phyloP scores from a whole-genome alignment of 2,888 invertebrate genomes.

The Argyra leucocephala region DNA sequence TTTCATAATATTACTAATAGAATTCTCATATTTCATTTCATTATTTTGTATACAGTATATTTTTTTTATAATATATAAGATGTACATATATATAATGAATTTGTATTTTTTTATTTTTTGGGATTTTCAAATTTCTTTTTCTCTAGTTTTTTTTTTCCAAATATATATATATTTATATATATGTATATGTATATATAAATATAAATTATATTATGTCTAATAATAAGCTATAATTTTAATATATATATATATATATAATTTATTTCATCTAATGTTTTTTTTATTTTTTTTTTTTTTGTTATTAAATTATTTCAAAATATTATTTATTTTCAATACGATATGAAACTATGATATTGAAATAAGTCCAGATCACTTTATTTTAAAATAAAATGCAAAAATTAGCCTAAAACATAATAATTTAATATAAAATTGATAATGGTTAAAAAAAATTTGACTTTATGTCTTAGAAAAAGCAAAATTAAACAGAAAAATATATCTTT shows the following conservation, averaged over 20 bases:
- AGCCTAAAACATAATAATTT: too few species aligned
- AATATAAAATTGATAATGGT: too few species aligned
- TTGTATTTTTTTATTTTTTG: neutral
- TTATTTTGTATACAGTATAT: too few species aligned
- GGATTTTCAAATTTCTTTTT: slow-evolving; percentile 12
- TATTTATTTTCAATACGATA: slow-evolving; percentile 42
- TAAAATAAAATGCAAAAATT: neutral
- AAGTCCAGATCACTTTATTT: slow-evolving; percentile 33
- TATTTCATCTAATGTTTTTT: slow-evolving; percentile 13
- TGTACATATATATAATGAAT: too few species aligned
- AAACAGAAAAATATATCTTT: too few species aligned
- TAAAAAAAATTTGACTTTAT: too few species aligned
- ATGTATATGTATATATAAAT: neutral
- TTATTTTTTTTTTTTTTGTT: slow-evolving; percentile 22
- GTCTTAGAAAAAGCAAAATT: too few species aligned
- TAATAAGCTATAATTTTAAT: neutral
- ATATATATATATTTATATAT: neutral
- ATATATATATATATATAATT: neutral
- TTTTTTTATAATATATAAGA: too few species aligned
- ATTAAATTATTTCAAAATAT: slow-evolving; percentile 21
- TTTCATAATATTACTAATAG: neutral
- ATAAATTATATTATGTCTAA: neutral
- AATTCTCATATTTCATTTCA: too few species aligned
- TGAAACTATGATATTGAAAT: slow-evolving; percentile 44
- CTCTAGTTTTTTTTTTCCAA: slow-evolving; percentile 15